These are phyloP conservation scores for Clarias fuscus DNA, from an alignment of 2,797 vertebrate species.

Conservation along the genomic window DNA sequence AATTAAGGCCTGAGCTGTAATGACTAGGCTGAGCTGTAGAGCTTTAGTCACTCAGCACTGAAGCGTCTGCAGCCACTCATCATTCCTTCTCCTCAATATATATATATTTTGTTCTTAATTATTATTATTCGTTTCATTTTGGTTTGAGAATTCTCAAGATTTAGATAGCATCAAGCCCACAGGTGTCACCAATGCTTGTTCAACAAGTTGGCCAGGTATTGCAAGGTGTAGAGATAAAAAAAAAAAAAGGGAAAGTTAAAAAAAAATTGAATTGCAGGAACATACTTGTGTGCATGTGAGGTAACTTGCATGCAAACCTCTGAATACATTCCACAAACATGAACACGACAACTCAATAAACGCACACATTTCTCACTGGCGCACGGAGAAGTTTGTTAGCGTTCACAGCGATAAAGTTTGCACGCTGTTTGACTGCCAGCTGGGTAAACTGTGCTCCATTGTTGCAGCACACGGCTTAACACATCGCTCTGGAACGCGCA, in stretches of 20 bases:
- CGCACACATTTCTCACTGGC: constrained; percentile 33
- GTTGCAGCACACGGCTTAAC: constrained; percentile 63
- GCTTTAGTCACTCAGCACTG: background rate
- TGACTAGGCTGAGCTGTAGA: constrained; percentile 24
- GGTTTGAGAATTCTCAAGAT: background rate
- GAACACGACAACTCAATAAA: constrained; percentile 23
- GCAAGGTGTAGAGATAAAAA: background rate
- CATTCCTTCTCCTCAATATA: constrained; percentile 25
- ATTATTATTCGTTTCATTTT: background rate
- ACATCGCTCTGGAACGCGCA: constrained; percentile 66
- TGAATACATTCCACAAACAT: constrained; percentile 27
- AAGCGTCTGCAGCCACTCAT: background rate
- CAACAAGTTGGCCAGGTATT: constrained; percentile 29
- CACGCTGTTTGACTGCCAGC: constrained; percentile 49
- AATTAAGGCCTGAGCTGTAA: constrained; percentile 40
- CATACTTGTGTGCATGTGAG: constrained; percentile 4
- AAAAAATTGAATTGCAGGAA: constrained; percentile 23
- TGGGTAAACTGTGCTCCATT: constrained; percentile 66
- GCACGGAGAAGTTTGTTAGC: constrained; percentile 26
- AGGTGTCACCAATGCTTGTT: constrained; percentile 21
- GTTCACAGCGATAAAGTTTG: constrained; percentile 21
- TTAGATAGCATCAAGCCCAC: background rate
- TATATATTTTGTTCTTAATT: background rate
- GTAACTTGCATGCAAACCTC: background rate
- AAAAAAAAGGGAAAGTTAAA: background rate